A percentile compares a stretch with the other conserved stretches of the same genome.
phyloP scores from a whole-genome alignment of 2,888 invertebrate species.

The Argynnis bischoffii region DNA sequence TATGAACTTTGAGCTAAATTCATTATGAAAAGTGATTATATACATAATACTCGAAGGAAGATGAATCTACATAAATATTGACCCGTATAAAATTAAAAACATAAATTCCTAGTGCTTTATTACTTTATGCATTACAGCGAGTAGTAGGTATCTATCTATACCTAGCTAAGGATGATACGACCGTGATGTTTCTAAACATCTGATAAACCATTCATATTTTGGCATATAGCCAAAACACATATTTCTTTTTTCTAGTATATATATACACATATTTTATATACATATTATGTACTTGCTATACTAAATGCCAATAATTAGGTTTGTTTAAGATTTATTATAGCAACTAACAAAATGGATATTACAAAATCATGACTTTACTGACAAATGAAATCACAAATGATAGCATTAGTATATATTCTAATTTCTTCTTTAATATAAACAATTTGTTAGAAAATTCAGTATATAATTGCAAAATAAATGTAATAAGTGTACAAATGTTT shows the following conservation, averaged over 20 bases:
- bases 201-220: background rate
- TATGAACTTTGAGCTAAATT: constrained; percentile 11
- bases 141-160: background rate
- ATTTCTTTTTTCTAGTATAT: background rate
- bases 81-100: constrained; percentile 18
- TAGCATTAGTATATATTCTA: too few species aligned
- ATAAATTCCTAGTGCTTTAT: constrained; percentile 3
- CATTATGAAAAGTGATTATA: background rate
- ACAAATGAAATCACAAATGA: background rate
- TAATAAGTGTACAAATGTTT: too few species aligned
- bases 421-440: too few species aligned
- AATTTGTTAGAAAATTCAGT: too few species aligned
- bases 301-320: background rate
- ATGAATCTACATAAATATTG: constrained; percentile 6
- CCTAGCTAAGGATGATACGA: background rate
- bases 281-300: background rate
- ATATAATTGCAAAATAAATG: too few species aligned
- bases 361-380: too few species aligned
- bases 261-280: background rate
- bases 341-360: background rate
- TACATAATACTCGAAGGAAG: background rate
- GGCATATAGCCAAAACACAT: background rate
- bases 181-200: background rate
- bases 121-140: background rate
- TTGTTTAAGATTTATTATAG: background rate